Conservation (phyloP, 2,113 vertebrate species). For the Grammomys surdaster region DNA sequence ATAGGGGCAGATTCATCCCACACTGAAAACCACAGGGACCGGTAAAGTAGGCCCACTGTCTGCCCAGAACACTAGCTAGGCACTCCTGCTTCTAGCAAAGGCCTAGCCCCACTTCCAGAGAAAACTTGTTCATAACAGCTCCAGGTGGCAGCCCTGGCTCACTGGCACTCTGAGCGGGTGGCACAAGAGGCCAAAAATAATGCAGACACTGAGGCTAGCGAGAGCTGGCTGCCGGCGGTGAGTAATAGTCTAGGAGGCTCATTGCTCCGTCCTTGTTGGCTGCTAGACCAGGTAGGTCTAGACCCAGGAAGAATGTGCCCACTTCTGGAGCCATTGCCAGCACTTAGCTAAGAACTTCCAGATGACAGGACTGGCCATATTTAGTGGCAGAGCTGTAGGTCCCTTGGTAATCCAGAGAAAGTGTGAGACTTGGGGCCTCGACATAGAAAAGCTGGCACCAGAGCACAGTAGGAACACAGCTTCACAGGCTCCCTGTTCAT, state of each 20-base stretch:
- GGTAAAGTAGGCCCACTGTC: neutral
- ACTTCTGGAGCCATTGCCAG: neutral
- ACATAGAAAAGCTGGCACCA: neutral
- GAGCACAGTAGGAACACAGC: neutral
- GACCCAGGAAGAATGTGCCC: constrained; percentile 75
- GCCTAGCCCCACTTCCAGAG: neutral
- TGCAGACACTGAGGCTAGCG: constrained; percentile 87
- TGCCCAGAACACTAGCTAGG: neutral
- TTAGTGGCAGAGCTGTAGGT: constrained; percentile 52
- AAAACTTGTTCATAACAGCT: constrained; percentile 80
- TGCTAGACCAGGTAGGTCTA: constrained; percentile 65
- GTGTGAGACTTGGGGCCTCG: neutral
- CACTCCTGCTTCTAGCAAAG: neutral
- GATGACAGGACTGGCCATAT: constrained; percentile 31
- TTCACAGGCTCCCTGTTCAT: neutral
- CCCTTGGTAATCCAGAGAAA: neutral
- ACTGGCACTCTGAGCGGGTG: constrained; percentile 78
- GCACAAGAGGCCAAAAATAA: constrained; percentile 87
- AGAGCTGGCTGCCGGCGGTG: constrained; percentile 83
- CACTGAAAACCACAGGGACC: neutral
- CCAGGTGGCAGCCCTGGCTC: constrained; percentile 82
- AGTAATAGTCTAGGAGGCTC: constrained; percentile 89
- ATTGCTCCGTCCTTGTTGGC: constrained; percentile 75
- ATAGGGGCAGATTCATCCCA: neutral
- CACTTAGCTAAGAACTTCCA: constrained; percentile 60